Evolutionary conservation across 1,140 invertebrate genomes (phyloP).

Genomic region (Brachystomella parvula): DNA sequence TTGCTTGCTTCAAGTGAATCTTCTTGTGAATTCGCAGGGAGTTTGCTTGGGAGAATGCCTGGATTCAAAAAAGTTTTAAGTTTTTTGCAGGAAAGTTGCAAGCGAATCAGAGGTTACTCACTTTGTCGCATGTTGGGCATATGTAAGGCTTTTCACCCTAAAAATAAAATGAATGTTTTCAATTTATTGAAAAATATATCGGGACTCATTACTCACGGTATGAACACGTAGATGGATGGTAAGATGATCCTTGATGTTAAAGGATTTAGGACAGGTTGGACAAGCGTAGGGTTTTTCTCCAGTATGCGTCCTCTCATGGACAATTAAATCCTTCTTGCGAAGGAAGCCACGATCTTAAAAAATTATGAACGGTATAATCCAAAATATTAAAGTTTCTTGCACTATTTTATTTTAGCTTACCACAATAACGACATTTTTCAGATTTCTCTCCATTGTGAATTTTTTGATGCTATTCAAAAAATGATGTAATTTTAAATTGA

Average conservation of each 20-base stretch:
- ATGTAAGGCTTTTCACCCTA: slow-evolving; percentile 17
- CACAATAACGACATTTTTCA: slow-evolving; percentile 61
- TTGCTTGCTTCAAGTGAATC: slow-evolving; percentile 3
- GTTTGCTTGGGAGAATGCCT: slow-evolving; percentile 14
- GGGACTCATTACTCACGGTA: background rate
- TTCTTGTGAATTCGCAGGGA: slow-evolving; percentile 10
- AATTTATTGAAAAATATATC: background rate
- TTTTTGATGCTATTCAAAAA: slow-evolving; percentile 53
- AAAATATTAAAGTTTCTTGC: too few relatives aligned
- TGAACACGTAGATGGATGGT: slow-evolving; percentile 13
- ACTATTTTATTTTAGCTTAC: slow-evolving; percentile 13
- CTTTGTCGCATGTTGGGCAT: slow-evolving; percentile 20
- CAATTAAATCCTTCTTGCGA: slow-evolving; percentile 50
- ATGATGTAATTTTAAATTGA: background rate
- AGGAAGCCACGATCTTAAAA: slow-evolving; percentile 38
- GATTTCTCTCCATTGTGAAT: slow-evolving; percentile 70
- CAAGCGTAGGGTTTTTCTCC: slow-evolving; percentile 23
- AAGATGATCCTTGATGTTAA: slow-evolving; percentile 27
- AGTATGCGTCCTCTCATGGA: slow-evolving; percentile 23
- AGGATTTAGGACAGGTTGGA: slow-evolving; percentile 20
- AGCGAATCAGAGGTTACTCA: background rate
- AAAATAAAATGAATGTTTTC: background rate
- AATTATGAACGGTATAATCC: too few relatives aligned
- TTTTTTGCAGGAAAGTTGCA: background rate
- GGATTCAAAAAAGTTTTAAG: background rate